Conservation (phyloP, 2,888 invertebrate species). For the Lampropteryx suffumata region DNA sequence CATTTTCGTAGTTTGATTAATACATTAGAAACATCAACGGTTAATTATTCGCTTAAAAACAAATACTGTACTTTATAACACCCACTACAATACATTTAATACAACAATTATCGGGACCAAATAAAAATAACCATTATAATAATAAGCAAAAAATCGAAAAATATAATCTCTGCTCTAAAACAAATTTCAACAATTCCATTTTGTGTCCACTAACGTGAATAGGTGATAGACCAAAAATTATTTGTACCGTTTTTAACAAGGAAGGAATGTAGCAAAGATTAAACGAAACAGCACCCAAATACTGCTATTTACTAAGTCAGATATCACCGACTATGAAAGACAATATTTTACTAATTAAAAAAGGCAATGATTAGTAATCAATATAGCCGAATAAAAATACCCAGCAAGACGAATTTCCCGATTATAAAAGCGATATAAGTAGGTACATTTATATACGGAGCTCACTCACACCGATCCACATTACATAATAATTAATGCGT, state of each 20-base stretch:
- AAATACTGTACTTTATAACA: conserved; percentile 66
- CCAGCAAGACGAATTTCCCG: conserved; percentile 43
- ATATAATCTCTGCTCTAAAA: conserved; percentile 75
- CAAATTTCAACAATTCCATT: conserved; percentile 74
- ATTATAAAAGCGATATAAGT: conserved; percentile 29
- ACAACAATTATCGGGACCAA: conserved; percentile 63
- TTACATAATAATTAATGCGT: conserved; percentile 58
- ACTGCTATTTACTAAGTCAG: conserved; percentile 20
- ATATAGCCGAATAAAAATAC: conserved; percentile 40
- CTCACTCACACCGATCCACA: conserved; percentile 69
- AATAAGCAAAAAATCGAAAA: conserved; percentile 75
- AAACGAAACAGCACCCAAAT: conserved; percentile 64
- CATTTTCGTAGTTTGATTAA: conserved; percentile 34
- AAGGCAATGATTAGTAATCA: conserved; percentile 27
- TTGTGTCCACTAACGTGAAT: conserved; percentile 39
- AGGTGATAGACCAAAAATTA: conserved; percentile 39
- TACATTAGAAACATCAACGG: conserved; percentile 47
- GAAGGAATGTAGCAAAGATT: conserved; percentile 68
- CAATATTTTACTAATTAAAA: conserved; percentile 25
- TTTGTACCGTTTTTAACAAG: conserved; percentile 54
- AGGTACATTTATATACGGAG: conserved; percentile 46
- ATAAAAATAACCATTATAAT: conserved; percentile 40
- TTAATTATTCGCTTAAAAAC: conserved; percentile 53
- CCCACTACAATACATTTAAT: conserved; percentile 54
- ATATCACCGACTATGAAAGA: conserved; percentile 40